phyloP scores from a whole-genome alignment of 2,888 invertebrate species.

The Ganaspis brasiliensis region DNA sequence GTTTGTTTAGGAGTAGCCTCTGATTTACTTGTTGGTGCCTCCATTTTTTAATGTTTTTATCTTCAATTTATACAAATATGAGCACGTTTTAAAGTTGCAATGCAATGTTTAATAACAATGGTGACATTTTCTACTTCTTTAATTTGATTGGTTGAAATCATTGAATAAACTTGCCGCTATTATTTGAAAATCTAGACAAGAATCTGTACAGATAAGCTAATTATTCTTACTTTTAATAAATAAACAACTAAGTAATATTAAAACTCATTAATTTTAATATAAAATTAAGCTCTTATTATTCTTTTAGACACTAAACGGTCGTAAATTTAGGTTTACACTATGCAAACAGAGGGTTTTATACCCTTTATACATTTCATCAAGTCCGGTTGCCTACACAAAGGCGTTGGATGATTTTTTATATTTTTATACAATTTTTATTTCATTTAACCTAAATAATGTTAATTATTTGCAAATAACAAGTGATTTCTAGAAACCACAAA shows the following conservation, averaged over 20 bases:
- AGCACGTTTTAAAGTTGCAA: not conserved
- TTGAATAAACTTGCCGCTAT: not conserved
- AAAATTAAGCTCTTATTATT: no score
- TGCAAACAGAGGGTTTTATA: no score
- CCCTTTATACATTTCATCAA: not conserved
- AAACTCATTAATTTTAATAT: not conserved
- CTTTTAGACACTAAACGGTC: no score
- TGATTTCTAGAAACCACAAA: no score
- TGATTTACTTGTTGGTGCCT: constrained; percentile 13
- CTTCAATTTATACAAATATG: not conserved
- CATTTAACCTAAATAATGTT: no score
- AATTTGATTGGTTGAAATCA: not conserved
- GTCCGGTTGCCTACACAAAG: not conserved
- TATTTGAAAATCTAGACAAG: not conserved
- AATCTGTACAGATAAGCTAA: not conserved
- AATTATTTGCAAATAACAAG: no score
- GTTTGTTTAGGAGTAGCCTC: constrained; percentile 86
- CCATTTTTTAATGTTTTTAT: not conserved
- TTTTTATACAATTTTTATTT: not conserved
- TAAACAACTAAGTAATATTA: no score
- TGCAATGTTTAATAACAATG: not conserved
- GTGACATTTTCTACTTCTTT: not conserved
- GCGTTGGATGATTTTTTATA: not conserved
- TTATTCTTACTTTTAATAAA: not conserved
- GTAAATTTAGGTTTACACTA: no score